phyloP scores from a whole-genome alignment of 1,140 invertebrate species.

The Zaprionus inermis region DNA sequence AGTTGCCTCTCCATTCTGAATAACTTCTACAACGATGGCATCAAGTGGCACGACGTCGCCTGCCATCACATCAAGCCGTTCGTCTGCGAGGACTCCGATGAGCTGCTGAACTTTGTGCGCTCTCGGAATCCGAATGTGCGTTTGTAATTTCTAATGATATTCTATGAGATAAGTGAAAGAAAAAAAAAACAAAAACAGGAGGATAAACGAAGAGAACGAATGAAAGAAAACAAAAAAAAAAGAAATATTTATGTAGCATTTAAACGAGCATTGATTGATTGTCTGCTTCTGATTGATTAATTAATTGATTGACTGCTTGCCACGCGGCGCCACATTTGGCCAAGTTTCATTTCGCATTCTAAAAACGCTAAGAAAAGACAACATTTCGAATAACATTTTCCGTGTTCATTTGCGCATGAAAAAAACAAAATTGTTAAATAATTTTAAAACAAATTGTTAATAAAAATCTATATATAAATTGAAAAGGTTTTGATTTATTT shows the following conservation, averaged over 20 bases:
- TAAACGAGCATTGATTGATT: constrained; percentile 63
- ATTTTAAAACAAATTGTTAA: constrained; percentile 77
- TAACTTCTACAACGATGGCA: constrained; percentile 96
- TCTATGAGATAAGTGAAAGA: constrained; percentile 23
- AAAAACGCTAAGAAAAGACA: constrained; percentile 46
- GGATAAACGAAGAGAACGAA: constrained; percentile 1
- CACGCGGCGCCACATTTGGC: constrained; percentile 50
- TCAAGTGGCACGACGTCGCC: constrained; percentile 96
- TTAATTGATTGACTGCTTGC: constrained; percentile 56
- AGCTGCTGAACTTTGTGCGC: constrained; percentile 95
- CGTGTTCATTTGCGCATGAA: constrained; percentile 54
- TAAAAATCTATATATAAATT: constrained; percentile 73
- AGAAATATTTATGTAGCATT: constrained; percentile 80
- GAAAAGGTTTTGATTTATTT: constrained; percentile 18
- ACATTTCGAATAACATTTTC: constrained; percentile 62
- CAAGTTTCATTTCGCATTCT: constrained; percentile 62
- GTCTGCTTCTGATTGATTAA: constrained; percentile 48
- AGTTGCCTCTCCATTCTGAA: constrained; percentile 95
- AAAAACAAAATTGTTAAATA: constrained; percentile 80
- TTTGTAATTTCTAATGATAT: constrained; percentile 86
- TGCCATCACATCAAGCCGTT: constrained; percentile 96
- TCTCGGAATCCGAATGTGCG: constrained; percentile 93
- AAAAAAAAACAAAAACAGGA: constrained; percentile 10
- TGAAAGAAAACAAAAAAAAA: constrained; percentile 31
- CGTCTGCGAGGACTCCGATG: constrained; percentile 96